phyloP scores from a whole-genome alignment of 2,797 vertebrate genomes.

The Typhlichthys subterraneus region DNA sequence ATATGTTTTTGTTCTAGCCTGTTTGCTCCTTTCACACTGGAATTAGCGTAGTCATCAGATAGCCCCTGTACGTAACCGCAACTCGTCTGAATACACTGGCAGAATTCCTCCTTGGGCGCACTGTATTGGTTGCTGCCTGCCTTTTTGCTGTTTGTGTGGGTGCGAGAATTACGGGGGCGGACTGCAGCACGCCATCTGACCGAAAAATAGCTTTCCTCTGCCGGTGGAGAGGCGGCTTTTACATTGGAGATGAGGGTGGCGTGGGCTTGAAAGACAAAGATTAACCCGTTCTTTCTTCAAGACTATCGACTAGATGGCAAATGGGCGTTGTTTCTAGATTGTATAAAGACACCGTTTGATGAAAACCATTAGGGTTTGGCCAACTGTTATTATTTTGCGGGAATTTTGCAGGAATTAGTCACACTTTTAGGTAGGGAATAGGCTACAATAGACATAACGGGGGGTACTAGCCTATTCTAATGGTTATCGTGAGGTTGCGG shows the following conservation, averaged over 20 bases:
- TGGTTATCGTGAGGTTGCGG: not conserved
- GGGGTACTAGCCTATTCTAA: too few species aligned
- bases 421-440: too few species aligned
- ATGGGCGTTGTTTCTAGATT: conserved; percentile 2
- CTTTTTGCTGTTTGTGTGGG: conserved; percentile 84
- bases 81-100: conserved; percentile 75
- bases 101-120: conserved; percentile 81
- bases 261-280: conserved; percentile 64
- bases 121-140: conserved; percentile 83
- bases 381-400: too few species aligned
- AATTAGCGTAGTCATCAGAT: conserved; percentile 56
- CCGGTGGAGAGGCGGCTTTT: conserved; percentile 81
- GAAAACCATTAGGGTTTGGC: too few species aligned
- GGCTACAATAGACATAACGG: too few species aligned
- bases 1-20: conserved; percentile 31
- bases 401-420: too few species aligned
- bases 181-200: conserved; percentile 86
- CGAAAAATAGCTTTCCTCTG: conserved; percentile 86
- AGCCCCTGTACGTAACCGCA: conserved; percentile 62
- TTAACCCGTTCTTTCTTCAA: conserved; percentile 67
- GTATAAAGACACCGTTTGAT: not conserved
- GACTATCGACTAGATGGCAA: conserved; percentile 13
- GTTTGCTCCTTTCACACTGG: conserved; percentile 49
- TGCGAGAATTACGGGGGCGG: conserved; percentile 86
- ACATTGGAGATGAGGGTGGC: conserved; percentile 73